Conservation (phyloP, 2,113 vertebrate species). For the Colistium nudipinnis region DNA sequence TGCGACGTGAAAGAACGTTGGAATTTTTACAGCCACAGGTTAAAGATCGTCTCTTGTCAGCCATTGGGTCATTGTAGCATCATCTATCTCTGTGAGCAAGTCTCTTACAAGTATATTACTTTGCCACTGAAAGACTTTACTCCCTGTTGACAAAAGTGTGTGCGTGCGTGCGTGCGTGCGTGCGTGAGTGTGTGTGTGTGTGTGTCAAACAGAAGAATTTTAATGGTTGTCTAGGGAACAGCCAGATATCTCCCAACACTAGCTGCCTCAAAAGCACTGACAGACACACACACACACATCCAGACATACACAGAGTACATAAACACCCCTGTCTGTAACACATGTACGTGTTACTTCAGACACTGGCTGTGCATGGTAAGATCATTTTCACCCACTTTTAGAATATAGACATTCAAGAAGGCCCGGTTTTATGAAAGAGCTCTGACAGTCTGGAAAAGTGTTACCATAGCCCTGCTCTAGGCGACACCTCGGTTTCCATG, state of each 20-base stretch:
- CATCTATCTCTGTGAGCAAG: conserved; percentile 38
- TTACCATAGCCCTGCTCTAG: conserved; percentile 14
- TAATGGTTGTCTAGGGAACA: conserved; percentile 40
- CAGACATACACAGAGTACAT: conserved; percentile 27
- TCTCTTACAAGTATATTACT: conserved; percentile 41
- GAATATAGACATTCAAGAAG: conserved; percentile 30
- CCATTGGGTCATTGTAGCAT: conserved; percentile 25
- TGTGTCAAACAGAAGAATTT: conserved; percentile 32
- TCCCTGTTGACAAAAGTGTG: conserved; percentile 37
- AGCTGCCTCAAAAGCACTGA: conserved; percentile 14
- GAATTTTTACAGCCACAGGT: conserved; percentile 19
- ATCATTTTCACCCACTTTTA: conserved; percentile 56
- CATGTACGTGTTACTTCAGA: conserved; percentile 35
- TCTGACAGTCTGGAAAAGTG: conserved; percentile 41
- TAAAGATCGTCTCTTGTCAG: conserved; percentile 28
- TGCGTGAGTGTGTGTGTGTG: neutral
- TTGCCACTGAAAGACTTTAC: conserved; percentile 22
- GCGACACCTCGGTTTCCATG: conserved; percentile 60
- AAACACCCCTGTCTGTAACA: conserved; percentile 51
- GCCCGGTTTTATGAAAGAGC: conserved; percentile 23
- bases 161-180: neutral
- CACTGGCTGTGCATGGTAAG: conserved; percentile 30
- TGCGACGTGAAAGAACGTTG: conserved; percentile 28
- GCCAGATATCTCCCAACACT: conserved; percentile 32
- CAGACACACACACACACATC: conserved; percentile 9